phyloP scores from a whole-genome alignment of 92 coral and sea anemone genomes.

The Virgularia gustaviana region DNA sequence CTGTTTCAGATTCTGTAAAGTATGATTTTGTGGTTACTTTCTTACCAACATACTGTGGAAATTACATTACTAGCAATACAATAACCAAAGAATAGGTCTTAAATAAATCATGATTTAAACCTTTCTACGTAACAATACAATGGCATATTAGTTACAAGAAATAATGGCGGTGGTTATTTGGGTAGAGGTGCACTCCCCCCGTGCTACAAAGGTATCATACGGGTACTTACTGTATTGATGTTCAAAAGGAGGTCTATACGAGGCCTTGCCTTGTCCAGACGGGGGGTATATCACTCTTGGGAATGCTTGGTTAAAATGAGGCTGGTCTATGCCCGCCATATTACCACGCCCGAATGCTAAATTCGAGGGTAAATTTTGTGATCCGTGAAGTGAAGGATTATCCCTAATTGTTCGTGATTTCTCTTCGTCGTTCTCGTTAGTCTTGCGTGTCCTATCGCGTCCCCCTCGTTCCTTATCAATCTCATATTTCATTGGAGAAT shows the following conservation, averaged over 20 bases:
- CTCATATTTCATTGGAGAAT: neutral
- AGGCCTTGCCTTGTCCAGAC: slow-evolving; percentile 21
- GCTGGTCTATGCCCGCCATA: slow-evolving; percentile 40
- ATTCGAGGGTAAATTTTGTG: slow-evolving; percentile 65
- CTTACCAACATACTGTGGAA: too few relatives aligned
- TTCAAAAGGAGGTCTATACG: slow-evolving; percentile 8
- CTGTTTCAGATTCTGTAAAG: too few relatives aligned
- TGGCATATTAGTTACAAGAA: too few relatives aligned
- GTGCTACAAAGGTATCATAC: neutral
- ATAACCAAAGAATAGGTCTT: too few relatives aligned
- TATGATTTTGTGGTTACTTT: too few relatives aligned
- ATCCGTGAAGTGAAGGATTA: slow-evolving; percentile 43
- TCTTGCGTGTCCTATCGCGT: neutral
- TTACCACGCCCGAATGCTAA: slow-evolving; percentile 70
- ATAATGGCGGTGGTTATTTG: too few relatives aligned
- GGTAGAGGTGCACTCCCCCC: neutral
- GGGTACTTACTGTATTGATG: slow-evolving; percentile 23
- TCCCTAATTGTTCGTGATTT: slow-evolving; percentile 14
- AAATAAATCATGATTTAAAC: too few relatives aligned
- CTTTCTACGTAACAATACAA: too few relatives aligned
- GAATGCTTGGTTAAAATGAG: slow-evolving; percentile 24
- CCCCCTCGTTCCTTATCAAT: slow-evolving; percentile 5
- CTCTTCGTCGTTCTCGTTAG: slow-evolving; percentile 20
- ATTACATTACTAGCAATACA: too few relatives aligned
- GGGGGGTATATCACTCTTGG: slow-evolving; percentile 22